Conservation (phyloP, 1,140 invertebrate species). For the Drosophila insularis region DNA sequence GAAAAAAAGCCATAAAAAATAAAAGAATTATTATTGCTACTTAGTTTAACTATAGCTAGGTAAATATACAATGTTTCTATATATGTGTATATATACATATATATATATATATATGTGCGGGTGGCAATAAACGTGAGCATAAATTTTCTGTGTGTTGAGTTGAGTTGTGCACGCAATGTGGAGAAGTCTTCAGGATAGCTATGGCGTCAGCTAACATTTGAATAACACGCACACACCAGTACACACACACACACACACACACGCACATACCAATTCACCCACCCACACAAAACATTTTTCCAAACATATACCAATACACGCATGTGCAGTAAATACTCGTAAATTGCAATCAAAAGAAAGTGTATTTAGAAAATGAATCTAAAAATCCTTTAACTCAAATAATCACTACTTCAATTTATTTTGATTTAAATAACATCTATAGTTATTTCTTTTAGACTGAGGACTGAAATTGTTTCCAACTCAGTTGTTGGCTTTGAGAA, state of each 20-base stretch:
- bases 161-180: conserved; percentile 44
- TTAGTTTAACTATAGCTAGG: conserved; percentile 15
- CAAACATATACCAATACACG: conserved; percentile 18
- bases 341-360: not conserved
- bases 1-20: conserved; percentile 47
- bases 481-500: too few relatives aligned
- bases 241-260: conserved; percentile 15
- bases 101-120: conserved; percentile 33
- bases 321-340: conserved; percentile 46
- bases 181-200: conserved; percentile 41
- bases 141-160: conserved; percentile 58
- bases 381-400: conserved; percentile 4
- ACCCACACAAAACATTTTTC: not conserved
- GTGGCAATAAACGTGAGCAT: conserved; percentile 71
- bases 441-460: too few relatives aligned
- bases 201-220: conserved; percentile 78
- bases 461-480: not conserved
- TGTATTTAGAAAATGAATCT: not conserved
- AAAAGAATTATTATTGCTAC: conserved; percentile 55
- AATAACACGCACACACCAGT: conserved; percentile 56
- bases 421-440: too few relatives aligned
- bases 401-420: not conserved
- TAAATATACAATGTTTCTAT: conserved; percentile 23
- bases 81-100: conserved; percentile 1
- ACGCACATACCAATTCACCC: conserved; percentile 8